Conservation (phyloP, 2,113 vertebrate species). For the Anguilla japonica region DNA sequence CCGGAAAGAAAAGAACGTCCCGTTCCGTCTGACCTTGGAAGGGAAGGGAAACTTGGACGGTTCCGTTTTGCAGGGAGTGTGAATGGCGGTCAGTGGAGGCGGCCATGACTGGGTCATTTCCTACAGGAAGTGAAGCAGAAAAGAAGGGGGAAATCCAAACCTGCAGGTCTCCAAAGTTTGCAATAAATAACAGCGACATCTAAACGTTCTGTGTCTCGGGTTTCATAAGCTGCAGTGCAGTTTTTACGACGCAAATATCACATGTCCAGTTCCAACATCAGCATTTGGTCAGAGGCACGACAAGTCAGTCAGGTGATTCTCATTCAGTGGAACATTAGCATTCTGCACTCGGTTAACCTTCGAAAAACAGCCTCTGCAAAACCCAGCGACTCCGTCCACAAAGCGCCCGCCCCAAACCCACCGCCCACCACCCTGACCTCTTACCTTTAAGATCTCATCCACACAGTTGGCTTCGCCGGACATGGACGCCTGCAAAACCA, state of each 20-base stretch:
- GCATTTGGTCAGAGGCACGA: neutral
- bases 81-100: slow-evolving; percentile 95
- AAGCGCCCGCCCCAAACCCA: neutral
- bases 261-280: neutral
- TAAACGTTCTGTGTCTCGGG: neutral
- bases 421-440: slow-evolving; percentile 31
- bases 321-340: neutral
- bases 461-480: slow-evolving; percentile 93
- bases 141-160: neutral
- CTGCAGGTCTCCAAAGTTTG: neutral
- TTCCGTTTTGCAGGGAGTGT: slow-evolving; percentile 98
- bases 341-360: neutral
- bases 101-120: slow-evolving; percentile 99
- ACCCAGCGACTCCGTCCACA: neutral
- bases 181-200: neutral
- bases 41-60: slow-evolving; percentile 98
- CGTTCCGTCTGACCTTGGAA: slow-evolving; percentile 84
- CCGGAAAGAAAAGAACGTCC: neutral
- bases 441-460: slow-evolving; percentile 97
- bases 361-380: neutral
- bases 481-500: slow-evolving; percentile 77
- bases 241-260: neutral
- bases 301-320: neutral
- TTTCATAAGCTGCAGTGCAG: neutral
- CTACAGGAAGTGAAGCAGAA: slow-evolving; percentile 57